Evolutionary conservation across 1,140 invertebrate genomes (phyloP).

Genomic region (Agrypnia vestita): DNA sequence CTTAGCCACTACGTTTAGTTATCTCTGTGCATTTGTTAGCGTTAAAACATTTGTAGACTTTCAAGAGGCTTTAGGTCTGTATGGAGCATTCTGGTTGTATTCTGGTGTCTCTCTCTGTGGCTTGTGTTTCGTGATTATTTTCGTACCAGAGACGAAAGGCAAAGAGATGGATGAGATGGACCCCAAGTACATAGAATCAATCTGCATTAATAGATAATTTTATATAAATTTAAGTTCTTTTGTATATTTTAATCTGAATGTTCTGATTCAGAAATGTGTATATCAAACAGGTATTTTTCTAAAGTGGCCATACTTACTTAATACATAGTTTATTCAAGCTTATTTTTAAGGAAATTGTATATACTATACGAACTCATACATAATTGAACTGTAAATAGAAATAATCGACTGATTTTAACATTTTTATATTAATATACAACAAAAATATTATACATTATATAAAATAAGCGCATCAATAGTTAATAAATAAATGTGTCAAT

Average conservation of each 20-base stretch:
- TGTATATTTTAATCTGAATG: not conserved
- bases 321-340: not conserved
- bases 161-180: conserved; percentile 91
- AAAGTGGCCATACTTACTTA: not conserved
- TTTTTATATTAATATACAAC: not conserved
- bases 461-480: too few relatives aligned
- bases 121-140: conserved; percentile 86
- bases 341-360: too few relatives aligned
- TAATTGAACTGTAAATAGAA: too few relatives aligned
- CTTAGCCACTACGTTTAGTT: conserved; percentile 88
- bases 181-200: conserved; percentile 76
- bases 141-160: conserved; percentile 93
- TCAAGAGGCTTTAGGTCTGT: conserved; percentile 82
- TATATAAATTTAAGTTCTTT: not conserved
- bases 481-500: too few relatives aligned
- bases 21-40: conserved; percentile 90
- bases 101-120: conserved; percentile 87
- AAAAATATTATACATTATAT: too few relatives aligned
- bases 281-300: conserved; percentile 6
- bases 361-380: too few relatives aligned
- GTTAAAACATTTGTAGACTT: conserved; percentile 92
- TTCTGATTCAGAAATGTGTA: not conserved
- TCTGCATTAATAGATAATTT: conserved; percentile 68
- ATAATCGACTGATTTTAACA: not conserved
- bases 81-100: conserved; percentile 92